These are phyloP conservation scores for Montipora capricornis DNA, from an alignment of 64 coral and sea anemone species.

Conservation along the genomic window DNA sequence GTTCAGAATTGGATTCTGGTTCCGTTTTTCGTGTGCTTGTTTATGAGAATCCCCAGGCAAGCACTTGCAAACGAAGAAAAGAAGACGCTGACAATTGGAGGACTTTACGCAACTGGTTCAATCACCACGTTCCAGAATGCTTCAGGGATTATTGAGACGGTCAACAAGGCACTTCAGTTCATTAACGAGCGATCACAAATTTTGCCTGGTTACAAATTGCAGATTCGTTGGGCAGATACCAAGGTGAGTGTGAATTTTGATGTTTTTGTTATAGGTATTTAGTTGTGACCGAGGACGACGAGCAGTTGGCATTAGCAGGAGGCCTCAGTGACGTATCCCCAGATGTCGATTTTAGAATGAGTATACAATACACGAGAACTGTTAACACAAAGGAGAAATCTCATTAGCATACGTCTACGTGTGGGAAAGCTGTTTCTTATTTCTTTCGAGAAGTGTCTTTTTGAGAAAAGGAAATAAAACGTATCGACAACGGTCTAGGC, in stretches of 20 bases:
- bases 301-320: background rate
- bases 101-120: conserved; percentile 61
- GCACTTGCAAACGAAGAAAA: background rate
- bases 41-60: background rate
- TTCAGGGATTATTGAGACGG: conserved; percentile 60
- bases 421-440: too few species aligned
- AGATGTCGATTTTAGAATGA: too few species aligned
- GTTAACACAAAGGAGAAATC: too few species aligned
- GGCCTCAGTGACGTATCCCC: too few species aligned
- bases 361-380: too few species aligned
- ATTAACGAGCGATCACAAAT: conserved; percentile 57
- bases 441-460: too few species aligned
- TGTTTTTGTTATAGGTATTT: background rate
- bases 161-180: conserved; percentile 49
- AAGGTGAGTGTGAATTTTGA: conserved; percentile 31
- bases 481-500: too few species aligned
- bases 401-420: too few species aligned
- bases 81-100: conserved; percentile 57
- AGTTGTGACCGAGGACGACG: too few species aligned
- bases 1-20: background rate
- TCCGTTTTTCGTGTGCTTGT: background rate
- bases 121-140: conserved; percentile 80
- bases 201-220: conserved; percentile 42
- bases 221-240: conserved; percentile 66
- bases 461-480: too few species aligned